Evolutionary conservation across 2,888 invertebrate species (phyloP), one percentile per base, ranked within the genome.

Genomic region (Hesperia comma): DNA sequence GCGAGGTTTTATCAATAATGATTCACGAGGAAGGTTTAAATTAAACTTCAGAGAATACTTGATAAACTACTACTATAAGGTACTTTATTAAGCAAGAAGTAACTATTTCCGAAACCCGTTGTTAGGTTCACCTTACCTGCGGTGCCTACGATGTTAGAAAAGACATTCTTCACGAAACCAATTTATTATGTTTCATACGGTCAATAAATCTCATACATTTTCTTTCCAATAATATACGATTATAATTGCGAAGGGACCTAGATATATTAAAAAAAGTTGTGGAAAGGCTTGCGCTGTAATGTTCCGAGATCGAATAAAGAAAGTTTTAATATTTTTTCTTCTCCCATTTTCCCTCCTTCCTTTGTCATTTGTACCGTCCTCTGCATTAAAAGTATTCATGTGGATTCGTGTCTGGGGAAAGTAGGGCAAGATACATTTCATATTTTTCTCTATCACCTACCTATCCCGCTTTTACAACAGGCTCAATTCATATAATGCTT

Each of bases 321-420:
- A 86, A 86, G 79, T 87, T 86, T 85, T 84, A 81, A 84, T 85
- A 82, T 84, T 83, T 82, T 82, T 80, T 74, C 67, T 72, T 72
- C 71, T 75, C 76, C 75, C 74, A 72, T 78, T 76, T 72, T 74
- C 76, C 68, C 70, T 76, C 77, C 76, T 72, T 73, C 75, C 76
- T 73, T 75, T 75, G 77, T 83, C 79, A 80, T 85, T 84, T 81
- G 79, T 78, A 77, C 69, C 72, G 70, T 70, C 72, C 72, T 75
- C 69, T 76, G 73, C 72, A 76, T 77, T 79, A 75, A 75, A 75
- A 70, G 72, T 76, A 77, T 75, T 77, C 70, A 68, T 72, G 69
- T 70, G 67, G 63, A 72, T 63, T 46, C 63, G 17, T 15, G 26
- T 10, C 37, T 62, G 67, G 58, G 43, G 69, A 72, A 70, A 70